Conservation (phyloP, 2,888 invertebrate species). For the Dinocampus coccinellae region DNA sequence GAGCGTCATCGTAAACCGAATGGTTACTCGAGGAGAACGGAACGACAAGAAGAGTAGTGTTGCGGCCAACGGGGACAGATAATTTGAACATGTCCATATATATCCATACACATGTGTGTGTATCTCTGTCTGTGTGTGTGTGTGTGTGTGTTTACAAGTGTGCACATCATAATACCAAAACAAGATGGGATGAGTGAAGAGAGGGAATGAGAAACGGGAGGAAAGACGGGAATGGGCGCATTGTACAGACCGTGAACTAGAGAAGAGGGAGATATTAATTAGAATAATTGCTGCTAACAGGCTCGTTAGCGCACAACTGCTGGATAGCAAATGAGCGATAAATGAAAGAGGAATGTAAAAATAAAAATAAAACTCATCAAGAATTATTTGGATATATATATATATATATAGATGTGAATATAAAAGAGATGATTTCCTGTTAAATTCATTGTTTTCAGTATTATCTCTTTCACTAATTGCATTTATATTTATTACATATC, state of each 20-base stretch:
- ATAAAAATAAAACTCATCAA: constrained; percentile 54
- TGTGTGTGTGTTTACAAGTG: neutral
- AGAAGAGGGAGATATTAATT: constrained; percentile 63
- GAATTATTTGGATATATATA: neutral
- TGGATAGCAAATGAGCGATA: constrained; percentile 62
- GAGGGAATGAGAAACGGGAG: no score
- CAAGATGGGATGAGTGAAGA: constrained; percentile 35
- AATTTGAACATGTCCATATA: no score
- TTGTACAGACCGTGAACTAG: constrained; percentile 1
- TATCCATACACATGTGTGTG: no score
- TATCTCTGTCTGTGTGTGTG: neutral
- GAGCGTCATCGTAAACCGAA: constrained; percentile 61
- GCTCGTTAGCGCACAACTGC: constrained; percentile 67
- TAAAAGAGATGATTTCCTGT: neutral
- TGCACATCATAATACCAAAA: constrained; percentile 32
- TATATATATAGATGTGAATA: no score
- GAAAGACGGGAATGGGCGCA: constrained; percentile 36
- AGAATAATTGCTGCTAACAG: constrained; percentile 70
- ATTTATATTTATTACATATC: no score
- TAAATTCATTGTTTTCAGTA: neutral
- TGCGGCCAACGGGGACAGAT: neutral
- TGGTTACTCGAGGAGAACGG: constrained; percentile 47
- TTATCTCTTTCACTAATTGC: no score
- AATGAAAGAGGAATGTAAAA: constrained; percentile 51
- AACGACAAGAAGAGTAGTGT: constrained; percentile 12